These are phyloP conservation scores for Gymnothorax javanicus DNA, from an alignment of 2,797 vertebrate species.

Conservation along the genomic window DNA sequence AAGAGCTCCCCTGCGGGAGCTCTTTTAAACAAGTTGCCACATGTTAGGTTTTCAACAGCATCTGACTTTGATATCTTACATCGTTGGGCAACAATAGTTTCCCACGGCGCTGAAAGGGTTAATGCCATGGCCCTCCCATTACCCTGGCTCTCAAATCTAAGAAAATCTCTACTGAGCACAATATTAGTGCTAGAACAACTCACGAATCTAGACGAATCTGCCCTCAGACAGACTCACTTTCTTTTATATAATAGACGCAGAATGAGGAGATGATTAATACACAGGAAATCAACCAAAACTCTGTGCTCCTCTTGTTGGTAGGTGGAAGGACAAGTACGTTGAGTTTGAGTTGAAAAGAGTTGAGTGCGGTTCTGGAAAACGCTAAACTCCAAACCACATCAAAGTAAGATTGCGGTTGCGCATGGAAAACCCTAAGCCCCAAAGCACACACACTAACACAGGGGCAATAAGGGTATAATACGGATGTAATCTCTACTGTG, in stretches of 20 bases:
- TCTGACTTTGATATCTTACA: no score
- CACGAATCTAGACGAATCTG: conserved; percentile 61
- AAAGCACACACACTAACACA: neutral
- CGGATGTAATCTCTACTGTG: no score
- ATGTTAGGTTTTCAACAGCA: no score
- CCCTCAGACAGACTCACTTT: conserved; percentile 46
- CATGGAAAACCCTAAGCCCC: neutral
- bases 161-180: conserved; percentile 52
- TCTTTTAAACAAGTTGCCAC: no score
- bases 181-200: conserved; percentile 64
- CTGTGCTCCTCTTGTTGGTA: neutral
- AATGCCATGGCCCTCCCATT: neutral
- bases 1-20: no score
- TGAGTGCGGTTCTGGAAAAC: neutral
- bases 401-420: neutral
- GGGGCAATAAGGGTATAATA: no score
- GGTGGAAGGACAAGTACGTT: neutral
- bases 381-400: neutral
- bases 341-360: neutral
- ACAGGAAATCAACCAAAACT: neutral
- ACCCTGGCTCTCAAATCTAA: neutral
- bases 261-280: neutral
- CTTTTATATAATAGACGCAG: conserved; percentile 48
- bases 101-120: no score
- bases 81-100: no score